These are phyloP conservation scores for Zootermopsis nevadensis DNA, from an alignment of 2,888 invertebrate genomes.

Conservation along the genomic window DNA sequence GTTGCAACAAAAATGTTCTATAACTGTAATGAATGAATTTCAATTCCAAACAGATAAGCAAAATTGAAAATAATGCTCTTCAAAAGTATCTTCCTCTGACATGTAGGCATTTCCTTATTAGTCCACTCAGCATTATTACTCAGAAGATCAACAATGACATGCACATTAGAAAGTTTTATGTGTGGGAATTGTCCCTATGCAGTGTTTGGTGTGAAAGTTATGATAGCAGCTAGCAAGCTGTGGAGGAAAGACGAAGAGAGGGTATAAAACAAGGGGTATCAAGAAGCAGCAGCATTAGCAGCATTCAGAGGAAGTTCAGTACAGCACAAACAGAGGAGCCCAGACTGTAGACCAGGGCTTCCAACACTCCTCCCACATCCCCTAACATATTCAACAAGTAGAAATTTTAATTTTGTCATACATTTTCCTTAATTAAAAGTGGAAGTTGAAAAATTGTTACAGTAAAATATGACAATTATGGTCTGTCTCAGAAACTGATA, in stretches of 20 bases:
- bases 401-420: neutral
- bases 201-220: neutral
- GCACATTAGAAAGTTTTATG: neutral
- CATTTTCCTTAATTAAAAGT: no score
- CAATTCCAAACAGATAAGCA: no score
- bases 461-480: no score
- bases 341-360: neutral
- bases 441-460: no score
- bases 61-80: no score
- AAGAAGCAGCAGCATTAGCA: slow-evolving; percentile 31
- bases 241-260: neutral
- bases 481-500: no score
- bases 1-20: no score
- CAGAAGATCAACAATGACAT: no score
- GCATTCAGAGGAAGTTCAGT: slow-evolving; percentile 51
- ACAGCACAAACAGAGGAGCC: slow-evolving; percentile 46
- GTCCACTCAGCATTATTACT: no score
- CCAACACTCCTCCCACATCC: neutral
- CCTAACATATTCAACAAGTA: neutral
- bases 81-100: no score
- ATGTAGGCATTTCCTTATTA: no score
- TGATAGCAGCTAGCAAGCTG: neutral
- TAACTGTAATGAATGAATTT: no score
- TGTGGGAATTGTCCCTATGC: slow-evolving; percentile 3
- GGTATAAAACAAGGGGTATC: neutral